Evolutionary conservation across 1,140 invertebrate genomes (phyloP).

Genomic region (Subanguina moxae): DNA sequence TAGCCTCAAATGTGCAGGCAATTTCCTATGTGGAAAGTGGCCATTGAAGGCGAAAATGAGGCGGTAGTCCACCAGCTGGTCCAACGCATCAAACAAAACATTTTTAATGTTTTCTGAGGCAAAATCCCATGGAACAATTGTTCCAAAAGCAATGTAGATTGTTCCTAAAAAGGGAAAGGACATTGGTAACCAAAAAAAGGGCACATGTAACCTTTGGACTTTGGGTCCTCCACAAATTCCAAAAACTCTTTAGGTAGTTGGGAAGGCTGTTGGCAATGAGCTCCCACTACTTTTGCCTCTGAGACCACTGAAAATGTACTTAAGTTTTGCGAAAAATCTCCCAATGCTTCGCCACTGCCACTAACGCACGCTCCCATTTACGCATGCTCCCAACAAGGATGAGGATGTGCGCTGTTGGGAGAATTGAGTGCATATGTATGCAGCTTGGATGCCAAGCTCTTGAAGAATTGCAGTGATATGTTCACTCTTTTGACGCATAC

Average conservation of each 20-base stretch:
- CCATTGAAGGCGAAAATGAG: constrained; percentile 45
- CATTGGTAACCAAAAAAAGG: no score
- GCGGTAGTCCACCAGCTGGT: constrained; percentile 34
- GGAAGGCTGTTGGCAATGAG: not conserved
- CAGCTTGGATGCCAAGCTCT: no score
- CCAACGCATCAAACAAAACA: constrained; percentile 29
- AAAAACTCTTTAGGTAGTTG: not conserved
- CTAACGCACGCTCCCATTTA: no score
- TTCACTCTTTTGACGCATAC: no score
- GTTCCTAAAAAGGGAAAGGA: no score
- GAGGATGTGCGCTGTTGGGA: no score
- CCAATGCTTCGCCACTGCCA: no score
- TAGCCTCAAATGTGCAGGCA: constrained; percentile 30
- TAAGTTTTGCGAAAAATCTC: no score
- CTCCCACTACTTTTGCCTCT: not conserved
- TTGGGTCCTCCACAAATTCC: constrained; percentile 6
- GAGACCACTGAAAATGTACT: not conserved
- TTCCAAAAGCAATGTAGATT: constrained; percentile 7
- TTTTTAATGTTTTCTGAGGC: constrained; percentile 33
- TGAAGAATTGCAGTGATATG: no score
- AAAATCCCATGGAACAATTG: constrained; percentile 30
- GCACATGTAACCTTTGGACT: constrained; percentile 6
- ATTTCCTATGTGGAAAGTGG: constrained; percentile 6
- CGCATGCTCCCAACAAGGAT: no score
- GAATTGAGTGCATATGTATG: no score